Evolutionary conservation across 2,113 vertebrate genomes (phyloP).

Genomic region (Anser brachyrhynchus): DNA sequence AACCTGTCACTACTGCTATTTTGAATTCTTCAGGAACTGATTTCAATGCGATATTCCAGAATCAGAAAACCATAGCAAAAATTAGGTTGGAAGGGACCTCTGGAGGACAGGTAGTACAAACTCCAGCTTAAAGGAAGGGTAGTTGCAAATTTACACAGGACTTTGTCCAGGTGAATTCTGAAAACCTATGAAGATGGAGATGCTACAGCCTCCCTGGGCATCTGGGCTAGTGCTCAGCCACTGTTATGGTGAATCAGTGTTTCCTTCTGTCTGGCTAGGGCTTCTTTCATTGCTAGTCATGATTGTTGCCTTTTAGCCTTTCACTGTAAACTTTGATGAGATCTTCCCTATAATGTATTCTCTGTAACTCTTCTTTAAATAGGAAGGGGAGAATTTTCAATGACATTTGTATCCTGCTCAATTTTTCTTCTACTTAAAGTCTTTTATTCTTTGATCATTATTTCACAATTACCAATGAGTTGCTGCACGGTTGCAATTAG

Average conservation of each 20-base stretch:
- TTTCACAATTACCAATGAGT: background rate
- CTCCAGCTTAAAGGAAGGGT: background rate
- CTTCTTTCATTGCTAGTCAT: background rate
- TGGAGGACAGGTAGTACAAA: background rate
- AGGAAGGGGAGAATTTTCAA: background rate
- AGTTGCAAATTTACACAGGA: background rate
- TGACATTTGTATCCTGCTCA: background rate
- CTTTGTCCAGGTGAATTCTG: background rate
- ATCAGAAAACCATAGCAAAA: background rate
- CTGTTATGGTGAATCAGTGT: background rate
- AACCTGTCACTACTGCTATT: background rate
- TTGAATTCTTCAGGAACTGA: background rate
- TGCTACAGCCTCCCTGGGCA: background rate
- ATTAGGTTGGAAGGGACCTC: background rate
- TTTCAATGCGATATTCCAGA: background rate
- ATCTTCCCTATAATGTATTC: background rate
- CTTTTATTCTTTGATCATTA: background rate
- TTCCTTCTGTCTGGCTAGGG: background rate
- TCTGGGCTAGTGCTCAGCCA: background rate
- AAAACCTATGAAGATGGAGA: background rate
- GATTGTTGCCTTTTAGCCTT: background rate
- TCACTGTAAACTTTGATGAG: background rate
- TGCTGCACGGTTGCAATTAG: background rate
- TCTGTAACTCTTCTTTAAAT: background rate
- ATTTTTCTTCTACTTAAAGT: background rate